phyloP scores from a whole-genome alignment of 2,888 invertebrate genomes.

The Agrochola lychnidis region DNA sequence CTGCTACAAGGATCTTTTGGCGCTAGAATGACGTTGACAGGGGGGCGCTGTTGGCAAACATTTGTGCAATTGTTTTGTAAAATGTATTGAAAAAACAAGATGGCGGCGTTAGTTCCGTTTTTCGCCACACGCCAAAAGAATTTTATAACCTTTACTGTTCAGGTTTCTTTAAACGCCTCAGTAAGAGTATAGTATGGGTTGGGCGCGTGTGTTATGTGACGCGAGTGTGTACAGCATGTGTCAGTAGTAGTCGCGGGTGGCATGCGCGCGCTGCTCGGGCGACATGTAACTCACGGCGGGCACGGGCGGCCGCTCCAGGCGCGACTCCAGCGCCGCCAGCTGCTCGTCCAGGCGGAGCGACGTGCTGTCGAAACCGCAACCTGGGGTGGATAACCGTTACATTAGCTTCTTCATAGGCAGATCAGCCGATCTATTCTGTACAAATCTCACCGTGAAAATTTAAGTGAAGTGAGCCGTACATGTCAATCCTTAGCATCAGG shows the following conservation, averaged over 20 bases:
- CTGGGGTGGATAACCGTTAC: conserved; percentile 63
- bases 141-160: neutral
- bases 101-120: neutral
- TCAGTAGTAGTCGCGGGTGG: conserved; percentile 79
- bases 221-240: conserved; percentile 24
- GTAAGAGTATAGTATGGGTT: neutral
- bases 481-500: too few relatives aligned
- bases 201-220: neutral
- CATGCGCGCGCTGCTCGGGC: conserved; percentile 69
- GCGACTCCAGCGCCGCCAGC: conserved; percentile 95
- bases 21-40: neutral
- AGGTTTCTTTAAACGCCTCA: neutral
- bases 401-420: too few relatives aligned
- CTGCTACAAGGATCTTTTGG: neutral
- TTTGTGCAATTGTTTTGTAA: neutral
- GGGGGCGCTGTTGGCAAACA: neutral
- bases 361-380: conserved; percentile 92
- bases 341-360: conserved; percentile 95
- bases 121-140: neutral
- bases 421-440: too few relatives aligned
- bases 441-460: too few relatives aligned
- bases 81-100: neutral
- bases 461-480: too few relatives aligned
- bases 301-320: conserved; percentile 93
- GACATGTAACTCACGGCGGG: conserved; percentile 89